These are phyloP conservation scores for Bombus terrestris DNA, from an alignment of 1,140 invertebrate species.

Conservation along the genomic window DNA sequence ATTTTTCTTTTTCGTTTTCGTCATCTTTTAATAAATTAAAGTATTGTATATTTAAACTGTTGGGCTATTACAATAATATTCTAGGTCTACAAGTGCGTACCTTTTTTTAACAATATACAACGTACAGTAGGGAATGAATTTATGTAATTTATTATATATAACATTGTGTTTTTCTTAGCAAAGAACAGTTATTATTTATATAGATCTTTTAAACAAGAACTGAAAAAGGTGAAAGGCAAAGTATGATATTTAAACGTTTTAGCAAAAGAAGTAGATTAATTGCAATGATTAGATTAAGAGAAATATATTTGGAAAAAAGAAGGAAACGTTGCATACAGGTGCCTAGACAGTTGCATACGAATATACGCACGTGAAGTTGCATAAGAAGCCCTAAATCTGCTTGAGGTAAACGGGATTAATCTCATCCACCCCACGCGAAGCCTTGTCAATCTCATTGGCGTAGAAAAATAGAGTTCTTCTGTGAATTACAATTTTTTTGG, in stretches of 20 bases:
- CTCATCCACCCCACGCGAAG: slow-evolving; percentile 77
- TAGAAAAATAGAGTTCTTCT: slow-evolving; percentile 65
- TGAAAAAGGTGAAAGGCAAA: not conserved
- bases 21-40: not conserved
- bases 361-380: slow-evolving; percentile 75
- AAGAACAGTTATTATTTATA: not conserved
- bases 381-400: slow-evolving; percentile 81
- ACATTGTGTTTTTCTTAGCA: not conserved
- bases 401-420: slow-evolving; percentile 82
- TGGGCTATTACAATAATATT: not conserved
- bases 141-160: not conserved
- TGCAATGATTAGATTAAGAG: not conserved
- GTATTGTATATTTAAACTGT: no score
- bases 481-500: slow-evolving; percentile 51
- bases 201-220: not conserved
- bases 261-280: not conserved
- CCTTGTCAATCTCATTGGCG: slow-evolving; percentile 78
- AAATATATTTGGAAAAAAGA: slow-evolving; percentile 22
- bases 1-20: not conserved
- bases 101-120: not conserved
- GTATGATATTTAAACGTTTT: not conserved
- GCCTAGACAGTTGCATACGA: slow-evolving; percentile 40
- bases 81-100: no score
- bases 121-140: no score
- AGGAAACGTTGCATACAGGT: not conserved